Conservation (phyloP, 2,797 vertebrate genomes). For the Sebastes jordani region DNA sequence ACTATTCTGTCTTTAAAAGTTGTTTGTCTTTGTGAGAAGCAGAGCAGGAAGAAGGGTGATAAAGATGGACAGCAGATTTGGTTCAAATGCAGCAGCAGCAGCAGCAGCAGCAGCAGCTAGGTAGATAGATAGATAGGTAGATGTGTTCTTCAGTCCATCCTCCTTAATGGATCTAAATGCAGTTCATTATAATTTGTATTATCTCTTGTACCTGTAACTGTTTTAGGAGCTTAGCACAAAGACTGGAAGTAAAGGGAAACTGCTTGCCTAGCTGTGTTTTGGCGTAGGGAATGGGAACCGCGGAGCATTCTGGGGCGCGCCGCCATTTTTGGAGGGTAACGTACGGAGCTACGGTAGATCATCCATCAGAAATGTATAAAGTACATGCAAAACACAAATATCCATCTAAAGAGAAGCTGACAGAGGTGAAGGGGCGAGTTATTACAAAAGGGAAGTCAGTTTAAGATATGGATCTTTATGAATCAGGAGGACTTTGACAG, state of each 20-base stretch:
- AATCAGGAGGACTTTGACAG: no score
- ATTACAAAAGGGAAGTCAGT: no score
- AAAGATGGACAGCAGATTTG: constrained; percentile 9
- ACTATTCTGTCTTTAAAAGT: not conserved
- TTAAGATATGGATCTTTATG: no score
- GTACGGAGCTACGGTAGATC: no score
- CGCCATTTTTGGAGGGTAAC: no score
- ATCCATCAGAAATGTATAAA: no score
- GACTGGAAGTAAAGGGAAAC: not conserved
- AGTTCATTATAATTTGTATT: not conserved
- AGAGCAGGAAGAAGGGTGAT: not conserved
- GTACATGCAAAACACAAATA: no score
- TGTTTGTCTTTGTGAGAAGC: not conserved
- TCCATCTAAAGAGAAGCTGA: no score
- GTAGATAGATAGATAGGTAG: not conserved
- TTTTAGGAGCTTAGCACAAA: not conserved
- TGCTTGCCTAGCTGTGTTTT: not conserved
- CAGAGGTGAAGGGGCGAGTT: no score
- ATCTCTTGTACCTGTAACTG: not conserved
- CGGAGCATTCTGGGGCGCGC: no score
- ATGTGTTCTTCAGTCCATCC: not conserved
- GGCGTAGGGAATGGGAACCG: no score
- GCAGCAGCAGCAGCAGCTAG: not conserved
- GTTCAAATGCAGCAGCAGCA: constrained; percentile 19
- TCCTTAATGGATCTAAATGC: not conserved